phyloP scores from a whole-genome alignment of 2,797 vertebrate genomes.

The Euphonia xanthogaster region DNA sequence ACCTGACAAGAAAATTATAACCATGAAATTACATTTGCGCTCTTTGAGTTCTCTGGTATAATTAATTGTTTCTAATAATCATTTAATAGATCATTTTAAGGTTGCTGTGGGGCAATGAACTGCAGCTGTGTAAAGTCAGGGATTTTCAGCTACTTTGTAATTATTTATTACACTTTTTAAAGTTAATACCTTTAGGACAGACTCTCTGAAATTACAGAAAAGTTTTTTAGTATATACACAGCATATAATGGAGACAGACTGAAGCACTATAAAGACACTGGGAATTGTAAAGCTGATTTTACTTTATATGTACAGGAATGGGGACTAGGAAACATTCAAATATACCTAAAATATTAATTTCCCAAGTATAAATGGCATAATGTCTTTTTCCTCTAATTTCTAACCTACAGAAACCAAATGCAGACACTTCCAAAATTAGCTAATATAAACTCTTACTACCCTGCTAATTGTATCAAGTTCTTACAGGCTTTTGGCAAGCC shows the following conservation, averaged over 20 bases:
- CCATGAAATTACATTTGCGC: conserved; percentile 62
- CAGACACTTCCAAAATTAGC: background rate
- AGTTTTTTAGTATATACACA: background rate
- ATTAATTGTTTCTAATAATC: conserved; percentile 67
- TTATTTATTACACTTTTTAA: conserved; percentile 34
- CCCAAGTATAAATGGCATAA: background rate
- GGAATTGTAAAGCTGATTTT: background rate
- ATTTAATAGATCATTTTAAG: conserved; percentile 61
- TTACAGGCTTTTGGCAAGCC: background rate
- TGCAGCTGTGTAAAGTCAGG: conserved; percentile 29
- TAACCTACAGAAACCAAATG: background rate
- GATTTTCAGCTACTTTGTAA: conserved; percentile 40
- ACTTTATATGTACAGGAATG: background rate
- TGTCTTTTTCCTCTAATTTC: background rate
- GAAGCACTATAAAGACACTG: background rate
- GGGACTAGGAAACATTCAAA: background rate
- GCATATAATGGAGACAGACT: background rate
- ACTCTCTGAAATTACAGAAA: background rate
- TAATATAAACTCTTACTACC: background rate
- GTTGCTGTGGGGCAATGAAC: conserved; percentile 44
- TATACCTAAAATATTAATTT: background rate
- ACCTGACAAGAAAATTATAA: conserved; percentile 80
- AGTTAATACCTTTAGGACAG: conserved; percentile 18
- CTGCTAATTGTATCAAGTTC: background rate
- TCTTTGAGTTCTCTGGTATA: conserved; percentile 42